phyloP scores from a whole-genome alignment of 1,140 invertebrate species.

The Aphaenogaster floridana region DNA sequence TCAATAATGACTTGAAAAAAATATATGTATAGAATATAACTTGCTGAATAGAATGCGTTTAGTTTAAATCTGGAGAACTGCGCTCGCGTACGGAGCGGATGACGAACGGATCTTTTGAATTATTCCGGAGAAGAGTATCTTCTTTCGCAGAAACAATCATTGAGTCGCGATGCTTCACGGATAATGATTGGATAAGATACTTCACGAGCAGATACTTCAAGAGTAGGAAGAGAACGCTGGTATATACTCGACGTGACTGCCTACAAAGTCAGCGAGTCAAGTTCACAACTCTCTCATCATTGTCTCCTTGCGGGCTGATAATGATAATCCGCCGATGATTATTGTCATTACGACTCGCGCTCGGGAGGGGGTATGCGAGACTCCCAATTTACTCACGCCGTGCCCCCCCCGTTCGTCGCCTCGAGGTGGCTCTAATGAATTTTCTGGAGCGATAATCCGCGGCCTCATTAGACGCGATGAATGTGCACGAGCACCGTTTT shows the following conservation, averaged over 20 bases:
- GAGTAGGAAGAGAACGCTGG: constrained; percentile 11
- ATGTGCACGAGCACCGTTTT: constrained; percentile 46
- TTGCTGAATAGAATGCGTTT: neutral
- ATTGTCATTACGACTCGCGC: constrained; percentile 51
- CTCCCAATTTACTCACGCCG: constrained; percentile 34
- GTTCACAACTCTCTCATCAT: constrained; percentile 84
- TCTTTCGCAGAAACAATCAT: constrained; percentile 8
- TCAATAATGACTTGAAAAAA: neutral
- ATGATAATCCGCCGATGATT: constrained; percentile 70
- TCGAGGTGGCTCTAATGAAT: constrained; percentile 35
- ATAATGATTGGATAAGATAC: constrained; percentile 32
- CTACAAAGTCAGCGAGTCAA: constrained; percentile 73
- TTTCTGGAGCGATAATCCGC: constrained; percentile 49
- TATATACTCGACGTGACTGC: constrained; percentile 57
- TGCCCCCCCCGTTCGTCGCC: neutral
- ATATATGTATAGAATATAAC: neutral
- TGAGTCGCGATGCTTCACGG: constrained; percentile 23
- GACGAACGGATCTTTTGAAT: too few species aligned
- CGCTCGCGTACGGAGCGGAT: neutral
- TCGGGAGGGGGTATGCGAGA: neutral
- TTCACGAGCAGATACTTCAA: neutral
- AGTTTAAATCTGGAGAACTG: neutral
- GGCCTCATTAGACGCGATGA: constrained; percentile 47
- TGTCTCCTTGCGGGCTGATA: constrained; percentile 75
- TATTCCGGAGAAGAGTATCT: neutral